These are phyloP conservation scores for Nomada flava DNA, from an alignment of 2,888 invertebrate genomes.

Conservation along the genomic window DNA sequence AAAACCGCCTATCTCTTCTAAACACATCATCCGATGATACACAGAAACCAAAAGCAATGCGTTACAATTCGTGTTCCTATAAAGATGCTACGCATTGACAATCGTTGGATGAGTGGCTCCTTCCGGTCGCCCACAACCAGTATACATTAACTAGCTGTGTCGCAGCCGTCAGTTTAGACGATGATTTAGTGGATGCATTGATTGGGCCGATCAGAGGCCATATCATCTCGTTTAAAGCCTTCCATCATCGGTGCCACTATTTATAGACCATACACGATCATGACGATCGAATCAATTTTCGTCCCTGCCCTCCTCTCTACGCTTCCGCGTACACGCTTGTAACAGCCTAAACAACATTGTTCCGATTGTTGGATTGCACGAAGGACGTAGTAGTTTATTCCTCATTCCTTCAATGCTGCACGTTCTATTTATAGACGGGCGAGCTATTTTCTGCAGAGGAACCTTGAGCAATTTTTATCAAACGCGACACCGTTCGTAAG, in stretches of 20 bases:
- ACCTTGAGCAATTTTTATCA: background rate
- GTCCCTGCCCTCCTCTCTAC: conserved; percentile 64
- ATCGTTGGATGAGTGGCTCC: conserved; percentile 83
- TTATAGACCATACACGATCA: conserved; percentile 78
- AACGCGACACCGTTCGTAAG: background rate
- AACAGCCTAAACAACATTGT: conserved; percentile 52
- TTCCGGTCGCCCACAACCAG: conserved; percentile 83
- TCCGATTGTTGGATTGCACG: conserved; percentile 76
- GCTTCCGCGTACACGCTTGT: conserved; percentile 35
- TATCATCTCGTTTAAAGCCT: conserved; percentile 83
- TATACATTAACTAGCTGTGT: conserved; percentile 78
- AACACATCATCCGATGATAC: background rate
- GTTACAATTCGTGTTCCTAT: conserved; percentile 70
- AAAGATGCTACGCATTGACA: conserved; percentile 82
- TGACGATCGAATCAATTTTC: conserved; percentile 82
- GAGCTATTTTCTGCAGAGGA: background rate
- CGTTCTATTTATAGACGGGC: background rate
- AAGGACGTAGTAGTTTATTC: conserved; percentile 45
- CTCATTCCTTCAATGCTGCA: conserved; percentile 11
- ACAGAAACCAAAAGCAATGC: conserved; percentile 28
- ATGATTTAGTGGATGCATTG: conserved; percentile 84
- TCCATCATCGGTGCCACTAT: conserved; percentile 83
- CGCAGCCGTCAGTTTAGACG: conserved; percentile 83
- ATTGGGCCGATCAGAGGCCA: conserved; percentile 84
- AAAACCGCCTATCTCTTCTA: background rate